Conservation (phyloP, 2,888 invertebrate species). For the Mythimna albipuncta region DNA sequence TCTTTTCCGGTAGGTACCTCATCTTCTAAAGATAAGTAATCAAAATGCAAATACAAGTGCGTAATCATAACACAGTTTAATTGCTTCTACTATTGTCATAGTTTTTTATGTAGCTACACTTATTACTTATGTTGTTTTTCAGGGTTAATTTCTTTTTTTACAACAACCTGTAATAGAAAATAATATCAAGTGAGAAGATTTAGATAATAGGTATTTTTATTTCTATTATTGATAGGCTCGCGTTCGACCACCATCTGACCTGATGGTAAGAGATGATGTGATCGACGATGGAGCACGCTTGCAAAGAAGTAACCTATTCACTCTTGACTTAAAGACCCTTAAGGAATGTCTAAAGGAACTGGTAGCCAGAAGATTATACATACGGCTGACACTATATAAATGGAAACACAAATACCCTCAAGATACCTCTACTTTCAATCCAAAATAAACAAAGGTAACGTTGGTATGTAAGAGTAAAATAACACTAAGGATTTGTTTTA, state of each 20-base stretch:
- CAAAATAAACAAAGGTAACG: conserved; percentile 1
- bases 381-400: conserved; percentile 29
- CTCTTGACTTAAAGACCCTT: no score
- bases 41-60: conserved; percentile 12
- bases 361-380: neutral
- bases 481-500: conserved; percentile 12
- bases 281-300: no score
- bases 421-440: neutral
- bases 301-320: no score
- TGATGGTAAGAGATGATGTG: no score
- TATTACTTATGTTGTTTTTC: neutral
- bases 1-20: conserved; percentile 3
- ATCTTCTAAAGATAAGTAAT: conserved; percentile 20
- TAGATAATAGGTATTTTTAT: no score
- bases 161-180: neutral
- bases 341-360: neutral
- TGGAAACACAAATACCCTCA: conserved; percentile 37
- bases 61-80: conserved; percentile 10
- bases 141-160: neutral
- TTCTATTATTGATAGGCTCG: no score
- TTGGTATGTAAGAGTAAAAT: conserved; percentile 9
- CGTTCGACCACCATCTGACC: no score
- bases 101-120: neutral
- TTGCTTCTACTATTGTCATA: neutral
- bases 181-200: no score